phyloP scores from a whole-genome alignment of 2,888 invertebrate genomes.

The Podabrus alpinus region DNA sequence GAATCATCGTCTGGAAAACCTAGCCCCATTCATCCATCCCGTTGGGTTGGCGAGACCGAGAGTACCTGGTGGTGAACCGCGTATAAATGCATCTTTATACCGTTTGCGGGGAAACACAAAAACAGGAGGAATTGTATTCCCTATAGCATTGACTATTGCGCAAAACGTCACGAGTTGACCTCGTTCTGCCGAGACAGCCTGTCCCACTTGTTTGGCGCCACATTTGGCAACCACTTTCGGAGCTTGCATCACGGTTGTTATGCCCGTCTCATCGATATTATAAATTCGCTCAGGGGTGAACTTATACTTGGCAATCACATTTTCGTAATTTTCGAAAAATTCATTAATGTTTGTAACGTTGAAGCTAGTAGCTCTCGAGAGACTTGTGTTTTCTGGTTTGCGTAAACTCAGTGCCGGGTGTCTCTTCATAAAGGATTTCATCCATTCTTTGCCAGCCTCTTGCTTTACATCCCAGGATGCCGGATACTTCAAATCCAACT shows the following conservation, averaged over 20 bases:
- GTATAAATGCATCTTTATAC: conserved; percentile 32
- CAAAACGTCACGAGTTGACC: conserved; percentile 37
- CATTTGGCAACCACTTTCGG: conserved; percentile 33
- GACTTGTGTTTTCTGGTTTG: too few relatives aligned
- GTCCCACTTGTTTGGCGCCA: conserved; percentile 32
- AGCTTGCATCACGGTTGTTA: conserved; percentile 28
- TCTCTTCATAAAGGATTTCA: conserved; percentile 2
- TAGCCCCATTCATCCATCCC: conserved; percentile 36
- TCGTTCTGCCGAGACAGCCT: conserved; percentile 37
- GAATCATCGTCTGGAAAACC: conserved; percentile 33
- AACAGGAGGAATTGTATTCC: conserved; percentile 37
- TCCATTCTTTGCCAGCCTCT: background rate
- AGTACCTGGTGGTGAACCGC: conserved; percentile 32
- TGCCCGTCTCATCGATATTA: too few relatives aligned
- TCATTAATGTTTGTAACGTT: too few relatives aligned
- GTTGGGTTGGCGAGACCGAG: conserved; percentile 25
- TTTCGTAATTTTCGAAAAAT: too few relatives aligned
- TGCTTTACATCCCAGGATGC: conserved; percentile 1
- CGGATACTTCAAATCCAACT: conserved; percentile 1
- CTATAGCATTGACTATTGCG: conserved; percentile 37
- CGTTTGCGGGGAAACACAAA: conserved; percentile 40
- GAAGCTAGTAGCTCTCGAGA: too few relatives aligned
- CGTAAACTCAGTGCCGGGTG: conserved; percentile 4
- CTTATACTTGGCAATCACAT: too few relatives aligned
- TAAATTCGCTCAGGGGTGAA: too few relatives aligned